Percentiles rank a stretch among this genome's conserved stretches.
Conservation (phyloP, 2,888 invertebrate genomes). For the Tetragnatha montana region DNA sequence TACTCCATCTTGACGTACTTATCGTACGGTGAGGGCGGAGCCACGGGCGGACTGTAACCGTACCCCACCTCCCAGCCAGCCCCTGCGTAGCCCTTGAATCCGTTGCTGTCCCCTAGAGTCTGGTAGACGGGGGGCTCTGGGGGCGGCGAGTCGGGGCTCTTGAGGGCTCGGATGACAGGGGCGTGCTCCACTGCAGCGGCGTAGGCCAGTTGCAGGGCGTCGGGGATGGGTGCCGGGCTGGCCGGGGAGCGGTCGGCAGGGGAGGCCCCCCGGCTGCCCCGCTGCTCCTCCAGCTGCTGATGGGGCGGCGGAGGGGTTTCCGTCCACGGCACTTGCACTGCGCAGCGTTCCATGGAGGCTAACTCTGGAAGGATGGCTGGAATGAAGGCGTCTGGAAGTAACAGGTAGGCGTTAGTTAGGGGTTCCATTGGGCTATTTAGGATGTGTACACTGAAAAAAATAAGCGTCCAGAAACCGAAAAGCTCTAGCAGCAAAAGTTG, state of each 20-base stretch:
- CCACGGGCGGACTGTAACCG: constrained; percentile 23
- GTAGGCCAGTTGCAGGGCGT: constrained; percentile 50
- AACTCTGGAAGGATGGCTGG: not conserved
- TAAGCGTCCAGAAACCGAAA: too few relatives aligned
- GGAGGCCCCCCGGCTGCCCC: not conserved
- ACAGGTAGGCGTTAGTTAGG: too few relatives aligned
- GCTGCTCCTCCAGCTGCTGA: not conserved
- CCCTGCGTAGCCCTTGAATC: constrained; percentile 45
- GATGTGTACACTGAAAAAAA: not conserved
- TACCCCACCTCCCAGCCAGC: not conserved
- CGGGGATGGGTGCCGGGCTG: constrained; percentile 12
- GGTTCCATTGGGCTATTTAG: not conserved
- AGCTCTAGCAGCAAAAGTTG: not conserved
- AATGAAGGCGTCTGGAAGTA: not conserved
- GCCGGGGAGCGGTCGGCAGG: not conserved
- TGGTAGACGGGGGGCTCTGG: constrained; percentile 50
- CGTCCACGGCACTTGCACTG: constrained; percentile 29
- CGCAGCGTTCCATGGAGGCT: constrained; percentile 34
- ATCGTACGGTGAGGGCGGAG: constrained; percentile 24
- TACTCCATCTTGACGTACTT: constrained; percentile 36
- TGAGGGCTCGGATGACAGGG: constrained; percentile 37
- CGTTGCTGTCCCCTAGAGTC: constrained; percentile 47
- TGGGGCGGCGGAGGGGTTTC: constrained; percentile 53
- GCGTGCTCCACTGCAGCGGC: constrained; percentile 32
- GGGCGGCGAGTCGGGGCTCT: constrained; percentile 10